These are phyloP conservation scores for Hemibagrus wyckioides DNA, from an alignment of 2,113 vertebrate species.

Conservation along the genomic window DNA sequence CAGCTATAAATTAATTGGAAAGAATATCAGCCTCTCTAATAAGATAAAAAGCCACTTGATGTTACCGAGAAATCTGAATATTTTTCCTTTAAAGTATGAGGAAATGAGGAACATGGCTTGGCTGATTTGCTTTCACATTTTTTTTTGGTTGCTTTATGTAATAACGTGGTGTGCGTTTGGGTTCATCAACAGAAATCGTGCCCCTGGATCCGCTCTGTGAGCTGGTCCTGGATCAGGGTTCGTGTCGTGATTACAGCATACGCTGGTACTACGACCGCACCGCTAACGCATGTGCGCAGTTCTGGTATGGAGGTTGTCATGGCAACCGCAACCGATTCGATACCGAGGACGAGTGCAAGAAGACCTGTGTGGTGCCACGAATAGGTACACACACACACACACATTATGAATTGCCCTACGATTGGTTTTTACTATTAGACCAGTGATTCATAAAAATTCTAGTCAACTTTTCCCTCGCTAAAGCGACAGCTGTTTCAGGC, in stretches of 20 bases:
- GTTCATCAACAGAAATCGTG: constrained; percentile 63
- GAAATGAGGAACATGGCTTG: not conserved
- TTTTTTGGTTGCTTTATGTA: not conserved
- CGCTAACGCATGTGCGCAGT: constrained; percentile 84
- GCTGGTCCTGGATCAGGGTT: constrained; percentile 75
- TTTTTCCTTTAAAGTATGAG: not conserved
- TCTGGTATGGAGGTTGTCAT: constrained; percentile 83
- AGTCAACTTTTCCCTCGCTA: too few species aligned
- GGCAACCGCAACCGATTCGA: constrained; percentile 83
- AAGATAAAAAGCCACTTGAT: not conserved
- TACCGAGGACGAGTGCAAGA: constrained; percentile 78
- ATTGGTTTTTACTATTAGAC: too few species aligned
- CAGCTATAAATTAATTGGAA: too few species aligned
- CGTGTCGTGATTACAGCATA: constrained; percentile 77
- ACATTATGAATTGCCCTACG: not conserved
- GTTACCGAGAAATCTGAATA: not conserved
- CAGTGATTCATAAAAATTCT: too few species aligned
- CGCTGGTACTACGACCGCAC: constrained; percentile 83
- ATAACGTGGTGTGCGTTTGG: not conserved
- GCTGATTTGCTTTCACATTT: not conserved
- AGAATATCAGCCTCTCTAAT: not conserved
- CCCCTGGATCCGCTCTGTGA: constrained; percentile 66
- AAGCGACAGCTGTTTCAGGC: too few species aligned
- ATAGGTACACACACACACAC: constrained; percentile 45
- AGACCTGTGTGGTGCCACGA: constrained; percentile 67